phyloP scores from a whole-genome alignment of 2,888 invertebrate species.

The Cancer borealis region DNA sequence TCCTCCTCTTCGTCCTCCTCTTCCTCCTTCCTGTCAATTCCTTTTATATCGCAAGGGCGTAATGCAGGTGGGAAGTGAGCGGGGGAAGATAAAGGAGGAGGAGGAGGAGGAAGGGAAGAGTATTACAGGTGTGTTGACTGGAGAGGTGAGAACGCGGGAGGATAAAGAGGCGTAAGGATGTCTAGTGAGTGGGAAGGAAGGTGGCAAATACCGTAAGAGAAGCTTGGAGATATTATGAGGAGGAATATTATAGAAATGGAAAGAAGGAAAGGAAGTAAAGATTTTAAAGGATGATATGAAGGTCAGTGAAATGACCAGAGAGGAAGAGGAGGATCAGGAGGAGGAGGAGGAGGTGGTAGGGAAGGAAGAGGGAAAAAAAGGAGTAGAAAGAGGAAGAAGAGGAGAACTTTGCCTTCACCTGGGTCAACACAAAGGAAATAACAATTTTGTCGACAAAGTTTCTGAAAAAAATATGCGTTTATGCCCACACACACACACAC shows the following conservation, averaged over 20 bases:
- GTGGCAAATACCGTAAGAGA: background rate
- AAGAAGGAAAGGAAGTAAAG: background rate
- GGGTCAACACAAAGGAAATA: conserved; percentile 8
- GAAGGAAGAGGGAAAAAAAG: background rate
- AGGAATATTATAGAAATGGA: background rate
- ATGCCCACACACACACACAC: conserved; percentile 33
- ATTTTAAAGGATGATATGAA: background rate
- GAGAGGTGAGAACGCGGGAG: background rate
- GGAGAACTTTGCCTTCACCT: background rate
- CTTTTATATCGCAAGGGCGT: background rate
- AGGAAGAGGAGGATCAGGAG: background rate
- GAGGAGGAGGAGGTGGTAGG: background rate
- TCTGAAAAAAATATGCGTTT: background rate
- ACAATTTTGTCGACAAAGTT: background rate
- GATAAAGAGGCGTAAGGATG: background rate
- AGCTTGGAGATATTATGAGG: background rate
- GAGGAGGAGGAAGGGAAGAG: background rate
- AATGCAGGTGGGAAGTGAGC: background rate
- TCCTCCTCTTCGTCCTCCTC: background rate
- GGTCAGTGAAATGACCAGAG: background rate
- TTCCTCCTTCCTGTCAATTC: background rate
- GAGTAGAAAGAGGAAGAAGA: background rate
- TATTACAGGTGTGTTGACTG: background rate
- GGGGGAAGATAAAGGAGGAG: background rate
- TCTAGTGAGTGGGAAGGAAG: background rate